A percentile compares a stretch with the other conserved stretches of the same genome.
Evolutionary conservation across 2,113 vertebrate genomes (phyloP).

Genomic region (Tympanuchus pallidicinctus): DNA sequence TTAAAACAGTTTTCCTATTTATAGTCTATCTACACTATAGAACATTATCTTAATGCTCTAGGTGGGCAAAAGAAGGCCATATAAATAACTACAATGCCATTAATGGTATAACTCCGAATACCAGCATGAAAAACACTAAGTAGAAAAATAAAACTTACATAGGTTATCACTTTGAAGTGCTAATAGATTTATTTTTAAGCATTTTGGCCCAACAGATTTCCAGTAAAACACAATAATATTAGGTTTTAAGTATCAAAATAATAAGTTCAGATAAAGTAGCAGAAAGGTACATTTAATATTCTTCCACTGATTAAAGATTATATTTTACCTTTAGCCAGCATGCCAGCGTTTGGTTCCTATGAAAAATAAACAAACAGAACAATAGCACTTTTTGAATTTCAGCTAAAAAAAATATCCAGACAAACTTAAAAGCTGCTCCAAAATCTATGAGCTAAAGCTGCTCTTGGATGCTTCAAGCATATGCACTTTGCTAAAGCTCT

Average conservation of each 20-base stretch:
- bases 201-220: neutral
- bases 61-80: neutral
- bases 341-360: conserved; percentile 79
- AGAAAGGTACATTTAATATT: neutral
- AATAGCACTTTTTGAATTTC: neutral
- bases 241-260: neutral
- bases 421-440: neutral
- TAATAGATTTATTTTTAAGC: neutral
- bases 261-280: neutral
- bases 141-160: neutral
- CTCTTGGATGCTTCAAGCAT: neutral
- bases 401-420: neutral
- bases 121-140: neutral
- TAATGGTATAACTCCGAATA: neutral
- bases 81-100: neutral
- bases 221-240: neutral
- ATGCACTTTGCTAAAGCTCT: neutral
- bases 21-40: neutral
- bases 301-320: neutral
- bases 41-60: neutral
- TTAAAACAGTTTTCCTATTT: neutral
- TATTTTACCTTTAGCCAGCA: conserved; percentile 88
- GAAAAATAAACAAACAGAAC: neutral
- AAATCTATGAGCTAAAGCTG: neutral
- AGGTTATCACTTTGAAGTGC: neutral